These are phyloP conservation scores for Cataglyphis hispanica DNA, from an alignment of 1,140 invertebrate species.

Conservation along the genomic window DNA sequence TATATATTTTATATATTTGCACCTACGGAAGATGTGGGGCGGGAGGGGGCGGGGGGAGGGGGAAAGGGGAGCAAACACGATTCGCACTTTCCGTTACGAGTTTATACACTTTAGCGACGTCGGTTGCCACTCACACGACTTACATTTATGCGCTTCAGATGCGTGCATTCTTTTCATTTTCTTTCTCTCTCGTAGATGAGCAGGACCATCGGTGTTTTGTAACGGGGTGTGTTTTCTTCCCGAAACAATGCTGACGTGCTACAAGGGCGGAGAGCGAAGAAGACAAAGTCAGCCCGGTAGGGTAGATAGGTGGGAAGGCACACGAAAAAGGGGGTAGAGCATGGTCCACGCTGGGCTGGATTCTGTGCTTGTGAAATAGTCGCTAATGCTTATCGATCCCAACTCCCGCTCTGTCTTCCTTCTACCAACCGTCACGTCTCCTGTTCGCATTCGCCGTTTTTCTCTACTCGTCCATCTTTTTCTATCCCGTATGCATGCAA, in stretches of 20 bases:
- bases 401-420: conserved; percentile 2
- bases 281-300: conserved; percentile 19
- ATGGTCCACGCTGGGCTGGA: conserved; percentile 33
- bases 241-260: conserved; percentile 25
- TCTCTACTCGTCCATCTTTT: conserved; percentile 27
- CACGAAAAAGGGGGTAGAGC: conserved; percentile 40
- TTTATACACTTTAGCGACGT: background rate
- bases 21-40: background rate
- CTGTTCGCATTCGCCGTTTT: conserved; percentile 27
- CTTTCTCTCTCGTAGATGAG: conserved; percentile 46
- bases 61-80: background rate
- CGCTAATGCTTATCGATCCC: conserved; percentile 63
- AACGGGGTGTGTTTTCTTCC: conserved; percentile 67
- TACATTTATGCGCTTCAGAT: conserved; percentile 27
- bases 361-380: conserved; percentile 58
- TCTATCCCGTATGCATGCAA: conserved; percentile 20
- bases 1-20: background rate
- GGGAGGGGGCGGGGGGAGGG: no score
- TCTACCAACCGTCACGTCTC: conserved; percentile 11
- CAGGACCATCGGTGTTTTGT: conserved; percentile 57
- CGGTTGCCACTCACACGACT: conserved; percentile 9
- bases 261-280: conserved; percentile 13
- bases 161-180: conserved; percentile 4
- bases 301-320: conserved; percentile 1
- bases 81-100: conserved; percentile 29